These are phyloP conservation scores for Anoplophora glabripennis DNA, from an alignment of 1,140 invertebrate species.

Conservation along the genomic window DNA sequence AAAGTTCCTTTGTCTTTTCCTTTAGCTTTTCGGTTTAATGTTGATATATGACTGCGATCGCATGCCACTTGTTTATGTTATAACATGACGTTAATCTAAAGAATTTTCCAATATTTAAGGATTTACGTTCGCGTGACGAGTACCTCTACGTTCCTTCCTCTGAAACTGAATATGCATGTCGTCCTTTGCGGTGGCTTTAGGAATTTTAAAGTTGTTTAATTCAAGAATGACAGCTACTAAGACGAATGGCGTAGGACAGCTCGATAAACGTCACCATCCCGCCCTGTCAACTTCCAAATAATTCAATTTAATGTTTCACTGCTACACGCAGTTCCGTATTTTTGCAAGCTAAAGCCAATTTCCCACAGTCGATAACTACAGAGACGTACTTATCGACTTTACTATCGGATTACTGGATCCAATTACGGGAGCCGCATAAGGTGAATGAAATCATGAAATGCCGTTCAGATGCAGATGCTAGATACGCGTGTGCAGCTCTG, in stretches of 20 bases:
- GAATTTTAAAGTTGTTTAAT: conserved; percentile 25
- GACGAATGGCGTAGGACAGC: conserved; percentile 20
- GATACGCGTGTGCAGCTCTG: conserved; percentile 36
- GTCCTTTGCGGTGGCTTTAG: conserved; percentile 16
- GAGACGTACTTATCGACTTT: conserved; percentile 33
- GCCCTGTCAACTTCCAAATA: not conserved
- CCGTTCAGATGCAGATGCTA: conserved; percentile 33
- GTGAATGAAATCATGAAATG: conserved; percentile 44
- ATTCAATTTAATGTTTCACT: not conserved
- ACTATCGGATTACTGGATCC: conserved; percentile 40
- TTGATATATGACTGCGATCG: conserved; percentile 16
- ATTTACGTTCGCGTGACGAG: conserved; percentile 21
- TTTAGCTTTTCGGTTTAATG: conserved; percentile 24
- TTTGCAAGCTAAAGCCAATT: conserved; percentile 25
- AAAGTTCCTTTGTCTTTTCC: conserved; percentile 39
- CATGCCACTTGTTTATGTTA: conserved; percentile 10
- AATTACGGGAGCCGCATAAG: conserved; percentile 41
- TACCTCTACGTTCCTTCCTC: not conserved
- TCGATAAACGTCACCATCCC: conserved; percentile 1
- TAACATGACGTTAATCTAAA: conserved; percentile 17
- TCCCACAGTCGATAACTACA: conserved; percentile 32
- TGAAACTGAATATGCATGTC: conserved; percentile 12
- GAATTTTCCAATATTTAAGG: conserved; percentile 27
- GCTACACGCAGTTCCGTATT: conserved; percentile 16
- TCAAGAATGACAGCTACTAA: conserved; percentile 21